Conservation (phyloP, 2,113 vertebrate species). For the Seriola rivoliana region DNA sequence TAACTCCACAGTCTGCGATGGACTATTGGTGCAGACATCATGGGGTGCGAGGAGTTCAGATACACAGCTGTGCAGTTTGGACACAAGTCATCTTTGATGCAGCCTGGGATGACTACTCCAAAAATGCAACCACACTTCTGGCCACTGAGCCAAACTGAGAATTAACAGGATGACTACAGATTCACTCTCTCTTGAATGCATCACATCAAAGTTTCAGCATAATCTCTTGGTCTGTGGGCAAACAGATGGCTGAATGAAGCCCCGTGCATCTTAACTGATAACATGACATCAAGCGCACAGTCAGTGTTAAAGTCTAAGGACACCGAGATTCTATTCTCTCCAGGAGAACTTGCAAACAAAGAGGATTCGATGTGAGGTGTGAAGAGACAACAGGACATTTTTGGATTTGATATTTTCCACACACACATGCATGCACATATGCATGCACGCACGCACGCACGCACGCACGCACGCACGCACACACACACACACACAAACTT, state of each 20-base stretch:
- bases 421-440: too few relatives aligned
- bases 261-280: not conserved
- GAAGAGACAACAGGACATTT: conserved; percentile 27
- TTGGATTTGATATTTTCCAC: conserved; percentile 13
- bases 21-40: not conserved
- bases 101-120: not conserved
- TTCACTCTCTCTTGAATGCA: not conserved
- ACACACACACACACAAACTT: conserved; percentile 22
- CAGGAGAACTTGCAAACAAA: conserved; percentile 25
- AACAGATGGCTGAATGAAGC: conserved; percentile 9
- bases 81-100: not conserved
- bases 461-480: conserved; percentile 5
- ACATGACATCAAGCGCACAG: conserved; percentile 4
- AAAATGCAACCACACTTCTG: not conserved
- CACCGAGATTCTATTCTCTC: not conserved
- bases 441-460: not conserved
- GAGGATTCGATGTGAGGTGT: conserved; percentile 8
- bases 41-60: not conserved
- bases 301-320: conserved; percentile 3
- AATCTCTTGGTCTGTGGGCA: not conserved
- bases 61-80: not conserved
- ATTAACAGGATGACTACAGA: not conserved
- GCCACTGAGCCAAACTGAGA: not conserved
- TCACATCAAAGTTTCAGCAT: not conserved
- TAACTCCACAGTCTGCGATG: not conserved